Evolutionary conservation across 2,888 invertebrate genomes (phyloP).

Genomic region (Nephrotoma appendiculata): DNA sequence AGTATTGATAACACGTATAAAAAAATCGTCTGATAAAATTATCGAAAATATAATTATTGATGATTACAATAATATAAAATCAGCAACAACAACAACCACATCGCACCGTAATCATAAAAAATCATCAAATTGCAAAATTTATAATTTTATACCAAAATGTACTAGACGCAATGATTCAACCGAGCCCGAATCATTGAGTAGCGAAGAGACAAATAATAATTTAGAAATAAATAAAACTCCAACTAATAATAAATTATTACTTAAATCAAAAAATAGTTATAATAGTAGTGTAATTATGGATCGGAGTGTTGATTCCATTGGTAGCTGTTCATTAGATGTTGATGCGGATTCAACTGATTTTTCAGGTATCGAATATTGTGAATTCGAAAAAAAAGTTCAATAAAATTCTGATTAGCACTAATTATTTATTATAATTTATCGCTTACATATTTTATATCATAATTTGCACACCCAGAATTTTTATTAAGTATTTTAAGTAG

Average conservation of each 20-base stretch:
- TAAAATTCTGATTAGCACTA: background rate
- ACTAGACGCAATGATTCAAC: background rate
- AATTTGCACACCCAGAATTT: background rate
- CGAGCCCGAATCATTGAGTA: constrained; percentile 2
- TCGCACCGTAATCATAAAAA: background rate
- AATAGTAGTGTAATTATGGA: constrained; percentile 42
- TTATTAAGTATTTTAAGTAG: background rate
- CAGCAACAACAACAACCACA: background rate
- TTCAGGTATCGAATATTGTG: constrained; percentile 41
- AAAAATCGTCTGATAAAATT: background rate
- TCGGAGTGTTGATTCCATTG: constrained; percentile 69
- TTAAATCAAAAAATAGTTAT: background rate
- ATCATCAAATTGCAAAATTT: background rate
- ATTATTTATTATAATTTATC: background rate
- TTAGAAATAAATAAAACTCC: background rate
- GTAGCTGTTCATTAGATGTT: constrained; percentile 74
- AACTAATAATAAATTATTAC: background rate
- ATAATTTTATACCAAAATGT: constrained; percentile 3
- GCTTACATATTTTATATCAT: background rate
- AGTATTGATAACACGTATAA: constrained; percentile 1
- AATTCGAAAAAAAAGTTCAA: background rate
- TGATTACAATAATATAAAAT: background rate
- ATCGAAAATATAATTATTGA: background rate
- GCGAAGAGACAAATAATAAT: background rate
- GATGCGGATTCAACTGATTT: constrained; percentile 57